phyloP scores from a whole-genome alignment of 2,113 vertebrate species.

The Heterotilapia buettikoferi region DNA sequence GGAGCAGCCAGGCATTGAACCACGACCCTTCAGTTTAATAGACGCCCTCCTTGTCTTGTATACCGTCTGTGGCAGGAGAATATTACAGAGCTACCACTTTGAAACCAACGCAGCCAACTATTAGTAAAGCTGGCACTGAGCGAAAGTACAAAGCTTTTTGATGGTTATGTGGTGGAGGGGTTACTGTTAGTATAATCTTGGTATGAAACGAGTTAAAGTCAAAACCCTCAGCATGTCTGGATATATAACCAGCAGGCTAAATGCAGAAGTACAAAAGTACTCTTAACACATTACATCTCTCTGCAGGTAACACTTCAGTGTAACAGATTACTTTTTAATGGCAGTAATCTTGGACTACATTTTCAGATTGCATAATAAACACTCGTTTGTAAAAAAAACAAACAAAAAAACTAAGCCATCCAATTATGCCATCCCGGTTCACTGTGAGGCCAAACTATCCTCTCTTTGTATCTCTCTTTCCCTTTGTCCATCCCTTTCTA shows the following conservation, averaged over 20 bases:
- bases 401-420: background rate
- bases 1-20: background rate
- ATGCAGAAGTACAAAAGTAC: background rate
- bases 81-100: background rate
- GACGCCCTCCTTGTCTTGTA: background rate
- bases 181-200: background rate
- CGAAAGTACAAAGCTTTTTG: accelerated
- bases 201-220: background rate
- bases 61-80: background rate
- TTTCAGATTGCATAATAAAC: background rate
- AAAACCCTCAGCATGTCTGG: background rate
- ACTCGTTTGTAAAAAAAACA: background rate
- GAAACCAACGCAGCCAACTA: background rate
- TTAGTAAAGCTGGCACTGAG: background rate
- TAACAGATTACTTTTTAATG: background rate
- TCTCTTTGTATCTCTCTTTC: background rate
- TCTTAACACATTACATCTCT: accelerated
- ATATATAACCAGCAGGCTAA: background rate
- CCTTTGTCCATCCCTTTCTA: background rate
- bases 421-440: background rate
- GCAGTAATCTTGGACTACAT: background rate
- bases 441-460: background rate
- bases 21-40: background rate
- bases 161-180: no score
- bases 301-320: background rate